Base-by-base conservation (phyloP, 2,888 invertebrate genomes). In the Desoria tigrina region DNA sequence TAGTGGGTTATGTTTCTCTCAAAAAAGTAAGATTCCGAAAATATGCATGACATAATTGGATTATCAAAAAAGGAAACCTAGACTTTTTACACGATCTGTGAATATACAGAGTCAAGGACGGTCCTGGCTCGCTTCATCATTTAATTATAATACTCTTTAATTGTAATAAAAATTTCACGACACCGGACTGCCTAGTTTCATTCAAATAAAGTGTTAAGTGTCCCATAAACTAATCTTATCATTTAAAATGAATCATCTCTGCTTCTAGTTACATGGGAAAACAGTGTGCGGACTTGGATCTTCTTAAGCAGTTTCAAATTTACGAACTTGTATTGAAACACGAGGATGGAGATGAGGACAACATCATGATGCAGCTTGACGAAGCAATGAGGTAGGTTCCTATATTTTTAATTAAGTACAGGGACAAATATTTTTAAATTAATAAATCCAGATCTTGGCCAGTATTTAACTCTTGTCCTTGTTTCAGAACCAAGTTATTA, bases 281-380 rank as follows among this genome's bases (percentile, higher is more conserved):
- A 80, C 92, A 91, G 73, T 94, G 94, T 42, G 93, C 94, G 0
- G 95, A 96, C 82, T 83, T 94, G 76, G 96, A 96, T 83, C 85
- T 97, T 32, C 82, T 96, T 42, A 88, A 95, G 78, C 96, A 97
- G 81, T 87, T 97, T 79, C 94, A 95, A 80, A 89, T 95, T 69
- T 97, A 95, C 81, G 96, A 97, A 81, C 92, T 94, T 49, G 94
- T 95, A 27, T 82, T 97, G 45, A 88, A 90, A 78, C 90, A 88
- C 79, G 93, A 92, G 81, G 92, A 94, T 79, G 92, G 90, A 1
- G 89, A 89, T 78, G 86, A 87, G 73, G 83, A 84, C 4, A 86
- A 86, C 26, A 87, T 88, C 1, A 84, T 85, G 79, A 80, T 82
- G 69, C 83, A 83, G 70, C 79, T 84, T 60, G 84, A 84, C 76